Base-by-base conservation (phyloP, 2,888 invertebrate genomes). In the Atethmia centrago region DNA sequence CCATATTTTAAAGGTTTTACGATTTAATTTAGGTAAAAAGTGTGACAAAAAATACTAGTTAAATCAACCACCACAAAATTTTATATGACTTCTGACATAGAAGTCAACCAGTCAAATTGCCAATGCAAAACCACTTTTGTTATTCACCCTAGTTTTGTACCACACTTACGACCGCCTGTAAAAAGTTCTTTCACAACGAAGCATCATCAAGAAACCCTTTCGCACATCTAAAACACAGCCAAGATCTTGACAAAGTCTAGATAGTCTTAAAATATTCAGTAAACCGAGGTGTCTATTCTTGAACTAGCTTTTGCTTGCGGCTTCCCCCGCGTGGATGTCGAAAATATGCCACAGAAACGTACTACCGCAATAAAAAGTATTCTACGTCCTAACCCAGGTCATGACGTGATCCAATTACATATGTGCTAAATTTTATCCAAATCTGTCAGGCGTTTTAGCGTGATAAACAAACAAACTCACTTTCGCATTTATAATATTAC, bases 231-330 rank as follows among this genome's bases (percentile, higher is more conserved):
- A 71, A 83, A 63, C 45, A 70, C 4, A 62, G n/a, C 21, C 56
- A 56, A 51, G 45, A 63, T 77, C 70, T 71, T 59, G 58, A 82
- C 62, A 63, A 61, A 55, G 36, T 72, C 42, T 72, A 65, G 42
- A 53, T 58, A 51, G 64, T 56, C 47, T 71, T 80, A 53, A 80
- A 71, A 71, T 82, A 82, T 78, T 78, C 64, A 83, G 79, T 51
- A 21, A 64, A 64, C 71, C 47, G 64, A 4, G n/a, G 21, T 25
- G 45, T 56, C 58, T 67, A 45, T 55, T 55, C 12, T n/a, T 5
- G 19, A 58, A 49, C 31, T 31, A 31, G 31, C 31, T 31, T 31
- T 31, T 31, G 31, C 31, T 4, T 4, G 31, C 31, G 31, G 31
- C 31, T 31, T n/a, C n/a, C n/a, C n/a, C n/a, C n/a, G n/a, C n/a